phyloP scores from a whole-genome alignment of 1,140 invertebrate genomes.

The Trachymyrmex cornetzi region DNA sequence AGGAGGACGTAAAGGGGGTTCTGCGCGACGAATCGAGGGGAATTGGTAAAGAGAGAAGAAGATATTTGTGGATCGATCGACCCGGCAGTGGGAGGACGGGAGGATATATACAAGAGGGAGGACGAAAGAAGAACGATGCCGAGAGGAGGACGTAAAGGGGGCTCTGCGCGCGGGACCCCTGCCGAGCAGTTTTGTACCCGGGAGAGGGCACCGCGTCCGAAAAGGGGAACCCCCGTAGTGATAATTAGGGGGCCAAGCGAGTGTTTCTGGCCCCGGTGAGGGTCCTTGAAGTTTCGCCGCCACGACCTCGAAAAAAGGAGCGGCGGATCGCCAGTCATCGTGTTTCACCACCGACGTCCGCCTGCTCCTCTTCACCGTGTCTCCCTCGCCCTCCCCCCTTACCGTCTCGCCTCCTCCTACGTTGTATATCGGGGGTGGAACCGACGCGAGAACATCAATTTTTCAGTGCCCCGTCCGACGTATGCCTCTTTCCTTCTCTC shows the following conservation, averaged over 20 bases:
- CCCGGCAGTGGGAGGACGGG: conserved; percentile 20
- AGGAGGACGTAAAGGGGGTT: conserved; percentile 64
- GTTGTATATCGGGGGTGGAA: conserved; percentile 65
- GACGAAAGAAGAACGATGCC: conserved; percentile 61
- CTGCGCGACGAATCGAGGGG: conserved; percentile 65
- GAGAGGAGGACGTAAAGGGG: conserved; percentile 66
- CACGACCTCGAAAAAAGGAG: conserved; percentile 79
- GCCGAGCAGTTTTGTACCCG: conserved; percentile 82
- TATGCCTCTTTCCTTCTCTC: conserved; percentile 54
- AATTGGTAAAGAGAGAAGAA: conserved; percentile 56
- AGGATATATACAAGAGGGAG: conserved; percentile 16
- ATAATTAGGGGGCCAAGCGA: conserved; percentile 83
- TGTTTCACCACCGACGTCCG: conserved; percentile 73
- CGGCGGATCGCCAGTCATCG: conserved; percentile 81
- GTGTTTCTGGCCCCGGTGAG: conserved; percentile 82
- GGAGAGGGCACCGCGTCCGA: conserved; percentile 75
- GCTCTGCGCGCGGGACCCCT: conserved; percentile 78
- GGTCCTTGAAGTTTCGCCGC: conserved; percentile 83
- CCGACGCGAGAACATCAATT: conserved; percentile 71
- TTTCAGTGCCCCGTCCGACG: conserved; percentile 75
- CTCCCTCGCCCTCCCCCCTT: not conserved
- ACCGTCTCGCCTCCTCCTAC: not conserved
- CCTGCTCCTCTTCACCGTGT: conserved; percentile 19
- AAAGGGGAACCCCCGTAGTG: conserved; percentile 82
- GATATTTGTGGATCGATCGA: conserved; percentile 68